A percentile compares a stretch with the other conserved stretches of the same genome.
phyloP scores from a whole-genome alignment of 1,140 invertebrate genomes.

The Rhagoletis pomonella region DNA sequence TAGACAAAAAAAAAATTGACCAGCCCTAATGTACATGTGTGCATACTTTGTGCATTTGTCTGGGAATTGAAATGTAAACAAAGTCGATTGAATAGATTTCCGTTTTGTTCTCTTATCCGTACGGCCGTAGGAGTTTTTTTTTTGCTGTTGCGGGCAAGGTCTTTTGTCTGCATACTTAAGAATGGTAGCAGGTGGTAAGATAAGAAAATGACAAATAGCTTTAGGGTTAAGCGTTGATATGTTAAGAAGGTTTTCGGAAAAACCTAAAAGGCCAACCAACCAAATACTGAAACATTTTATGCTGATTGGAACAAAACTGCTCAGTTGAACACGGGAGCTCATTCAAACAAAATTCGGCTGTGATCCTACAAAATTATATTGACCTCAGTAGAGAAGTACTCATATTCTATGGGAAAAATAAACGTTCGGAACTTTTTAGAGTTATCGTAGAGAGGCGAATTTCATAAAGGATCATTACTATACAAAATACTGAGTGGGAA shows the following conservation, averaged over 20 bases:
- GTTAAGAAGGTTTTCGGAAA: background rate
- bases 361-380: too few relatives aligned
- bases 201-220: background rate
- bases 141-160: background rate
- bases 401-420: too few relatives aligned
- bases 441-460: too few relatives aligned
- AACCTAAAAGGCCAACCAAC: background rate
- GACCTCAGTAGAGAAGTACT: too few relatives aligned
- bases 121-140: background rate
- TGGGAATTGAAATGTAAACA: slow-evolving; percentile 25
- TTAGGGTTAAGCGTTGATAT: background rate
- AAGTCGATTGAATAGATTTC: slow-evolving; percentile 39
- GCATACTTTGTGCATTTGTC: background rate
- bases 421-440: too few relatives aligned
- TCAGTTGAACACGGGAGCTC: too few relatives aligned
- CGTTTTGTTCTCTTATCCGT: slow-evolving; percentile 7
- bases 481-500: too few relatives aligned
- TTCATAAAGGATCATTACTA: too few relatives aligned
- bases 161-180: background rate
- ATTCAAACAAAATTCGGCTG: too few relatives aligned
- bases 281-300: slow-evolving; percentile 43
- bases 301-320: slow-evolving; percentile 49
- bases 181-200: background rate
- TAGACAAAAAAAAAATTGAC: too few relatives aligned
- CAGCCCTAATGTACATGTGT: too few relatives aligned